Evolutionary conservation across 2,888 invertebrate genomes (phyloP).

Genomic region (Pantelozetes paolii): DNA sequence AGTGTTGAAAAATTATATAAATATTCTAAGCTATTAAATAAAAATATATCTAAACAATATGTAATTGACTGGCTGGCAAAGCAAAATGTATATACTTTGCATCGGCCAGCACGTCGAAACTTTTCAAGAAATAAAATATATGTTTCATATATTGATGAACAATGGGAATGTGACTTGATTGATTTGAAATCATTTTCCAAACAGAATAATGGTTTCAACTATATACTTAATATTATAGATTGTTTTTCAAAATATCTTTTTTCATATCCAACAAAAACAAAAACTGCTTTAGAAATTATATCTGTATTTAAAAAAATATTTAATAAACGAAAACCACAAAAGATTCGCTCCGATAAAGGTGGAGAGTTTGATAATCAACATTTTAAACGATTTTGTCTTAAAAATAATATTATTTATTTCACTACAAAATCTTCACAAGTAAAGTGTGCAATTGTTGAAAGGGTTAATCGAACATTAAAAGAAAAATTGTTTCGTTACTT

Average conservation of each 20-base stretch:
- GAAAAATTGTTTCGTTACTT: conserved; percentile 48
- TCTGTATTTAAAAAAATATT: conserved; percentile 45
- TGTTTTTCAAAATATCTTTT: conserved; percentile 48
- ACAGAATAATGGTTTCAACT: conserved; percentile 47
- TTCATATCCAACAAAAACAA: conserved; percentile 47
- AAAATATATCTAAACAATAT: neutral
- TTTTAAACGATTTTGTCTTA: conserved; percentile 35
- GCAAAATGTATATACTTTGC: no score
- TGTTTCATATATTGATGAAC: no score
- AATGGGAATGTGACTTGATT: no score
- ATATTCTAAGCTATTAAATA: neutral
- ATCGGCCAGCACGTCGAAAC: no score
- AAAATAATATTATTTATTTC: conserved; percentile 46
- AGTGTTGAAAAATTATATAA: conserved; percentile 21
- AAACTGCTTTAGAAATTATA: conserved; percentile 44
- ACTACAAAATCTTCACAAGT: conserved; percentile 48
- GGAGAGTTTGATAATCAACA: conserved; percentile 32
- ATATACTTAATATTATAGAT: conserved; percentile 49
- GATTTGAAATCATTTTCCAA: no score
- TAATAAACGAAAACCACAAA: conserved; percentile 43
- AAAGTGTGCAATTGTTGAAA: conserved; percentile 50
- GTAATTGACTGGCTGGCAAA: no score
- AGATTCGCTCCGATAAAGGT: conserved; percentile 38
- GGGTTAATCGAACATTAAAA: conserved; percentile 50
- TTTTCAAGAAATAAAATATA: no score